Percentiles rank a stretch among this genome's conserved stretches.
Conservation (phyloP, 2,888 invertebrate genomes). For the Pseudeuparius sepicola region DNA sequence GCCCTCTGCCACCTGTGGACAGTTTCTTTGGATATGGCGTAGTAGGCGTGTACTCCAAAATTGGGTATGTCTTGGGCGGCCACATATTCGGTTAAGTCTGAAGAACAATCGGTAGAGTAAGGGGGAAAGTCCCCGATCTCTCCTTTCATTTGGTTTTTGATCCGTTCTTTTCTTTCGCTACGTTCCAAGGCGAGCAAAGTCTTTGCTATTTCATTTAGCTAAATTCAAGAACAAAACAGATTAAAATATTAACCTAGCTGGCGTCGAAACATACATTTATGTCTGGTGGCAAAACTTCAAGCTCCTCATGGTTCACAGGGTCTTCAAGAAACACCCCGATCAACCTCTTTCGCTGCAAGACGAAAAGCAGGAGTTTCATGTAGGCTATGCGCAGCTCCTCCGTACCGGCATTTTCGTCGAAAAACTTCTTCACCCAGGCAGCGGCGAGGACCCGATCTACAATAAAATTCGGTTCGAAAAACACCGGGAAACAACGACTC, state of each 20-base stretch:
- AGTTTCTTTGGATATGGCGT: constrained; percentile 40
- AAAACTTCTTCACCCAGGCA: constrained; percentile 39
- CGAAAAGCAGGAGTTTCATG: constrained; percentile 39
- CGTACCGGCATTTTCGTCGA: constrained; percentile 27
- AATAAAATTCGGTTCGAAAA: constrained; percentile 12
- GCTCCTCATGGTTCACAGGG: constrained; percentile 31
- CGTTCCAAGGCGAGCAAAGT: constrained; percentile 32
- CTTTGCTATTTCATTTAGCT: constrained; percentile 33
- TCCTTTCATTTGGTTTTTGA: constrained; percentile 25
- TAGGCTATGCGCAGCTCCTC: constrained; percentile 35
- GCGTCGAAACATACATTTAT: constrained; percentile 29
- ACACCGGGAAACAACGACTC: not conserved
- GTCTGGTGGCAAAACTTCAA: constrained; percentile 32
- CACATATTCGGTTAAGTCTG: constrained; percentile 39
- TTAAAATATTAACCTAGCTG: too few relatives aligned
- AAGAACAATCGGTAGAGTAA: constrained; percentile 34
- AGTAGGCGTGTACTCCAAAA: constrained; percentile 44
- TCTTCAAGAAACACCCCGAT: constrained; percentile 37
- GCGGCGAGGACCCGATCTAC: constrained; percentile 39
- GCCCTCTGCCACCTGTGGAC: constrained; percentile 37
- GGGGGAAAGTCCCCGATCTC: constrained; percentile 31
- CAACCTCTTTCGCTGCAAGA: constrained; percentile 37
- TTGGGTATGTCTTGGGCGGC: constrained; percentile 42
- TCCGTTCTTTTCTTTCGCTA: constrained; percentile 22
- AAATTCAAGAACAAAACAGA: too few relatives aligned